Conservation (phyloP, 2,113 vertebrate species). For the Thamnaconus septentrionalis region DNA sequence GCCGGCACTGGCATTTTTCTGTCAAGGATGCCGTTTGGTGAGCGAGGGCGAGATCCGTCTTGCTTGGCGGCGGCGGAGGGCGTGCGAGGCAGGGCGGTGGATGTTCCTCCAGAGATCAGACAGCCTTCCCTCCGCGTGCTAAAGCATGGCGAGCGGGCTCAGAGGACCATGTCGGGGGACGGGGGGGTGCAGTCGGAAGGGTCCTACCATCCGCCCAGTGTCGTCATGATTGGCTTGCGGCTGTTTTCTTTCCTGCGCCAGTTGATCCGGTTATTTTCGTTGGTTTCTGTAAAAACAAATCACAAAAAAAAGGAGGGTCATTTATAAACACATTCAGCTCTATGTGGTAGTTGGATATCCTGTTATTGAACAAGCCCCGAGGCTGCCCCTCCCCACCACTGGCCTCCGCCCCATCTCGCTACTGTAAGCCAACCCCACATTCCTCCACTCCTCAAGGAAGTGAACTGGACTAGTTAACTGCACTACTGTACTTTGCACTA, state of each 20-base stretch:
- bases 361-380: too few species aligned
- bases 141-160: slow-evolving; percentile 54
- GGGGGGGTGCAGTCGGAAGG: background rate
- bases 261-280: slow-evolving; percentile 17
- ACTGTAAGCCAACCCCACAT: too few species aligned
- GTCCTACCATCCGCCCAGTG: slow-evolving; percentile 33
- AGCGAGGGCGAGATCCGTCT: too few species aligned
- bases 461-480: too few species aligned
- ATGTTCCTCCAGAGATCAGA: slow-evolving; percentile 26
- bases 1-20: slow-evolving; percentile 54
- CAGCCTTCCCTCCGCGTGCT: slow-evolving; percentile 40
- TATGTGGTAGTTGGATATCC: too few species aligned
- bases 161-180: background rate
- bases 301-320: slow-evolving; percentile 24
- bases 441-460: too few species aligned
- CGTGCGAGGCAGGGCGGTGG: background rate
- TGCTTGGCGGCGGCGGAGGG: too few species aligned
- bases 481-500: too few species aligned
- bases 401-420: too few species aligned
- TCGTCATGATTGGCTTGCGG: slow-evolving; percentile 21
- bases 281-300: slow-evolving; percentile 43
- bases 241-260: slow-evolving; percentile 25
- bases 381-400: too few species aligned
- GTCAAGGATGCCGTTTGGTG: slow-evolving; percentile 4
- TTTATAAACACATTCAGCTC: slow-evolving; percentile 3